A percentile compares a stretch with the other conserved stretches of the same genome.
Conservation (phyloP, 2,888 invertebrate genomes). For the Orthonychiurus folsomi region DNA sequence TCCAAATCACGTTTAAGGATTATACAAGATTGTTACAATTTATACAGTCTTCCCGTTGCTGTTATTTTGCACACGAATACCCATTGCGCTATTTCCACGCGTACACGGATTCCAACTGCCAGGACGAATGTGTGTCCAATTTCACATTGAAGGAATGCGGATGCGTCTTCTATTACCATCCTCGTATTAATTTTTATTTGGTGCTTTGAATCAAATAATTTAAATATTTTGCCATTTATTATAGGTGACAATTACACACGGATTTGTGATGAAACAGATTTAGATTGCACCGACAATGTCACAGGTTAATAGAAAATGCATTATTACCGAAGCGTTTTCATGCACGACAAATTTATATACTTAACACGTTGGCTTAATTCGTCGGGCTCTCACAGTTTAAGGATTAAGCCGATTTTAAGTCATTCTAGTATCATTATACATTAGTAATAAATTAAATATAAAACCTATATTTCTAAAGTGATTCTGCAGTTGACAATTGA, state of each 20-base stretch:
- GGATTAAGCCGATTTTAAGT: too few species aligned
- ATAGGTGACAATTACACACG: background rate
- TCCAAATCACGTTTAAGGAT: background rate
- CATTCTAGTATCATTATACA: too few species aligned
- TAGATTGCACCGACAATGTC: background rate
- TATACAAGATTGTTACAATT: background rate
- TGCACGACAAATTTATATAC: too few species aligned
- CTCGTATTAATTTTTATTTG: background rate
- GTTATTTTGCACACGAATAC: background rate
- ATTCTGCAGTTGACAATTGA: too few species aligned
- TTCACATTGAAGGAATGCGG: background rate
- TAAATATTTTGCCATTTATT: background rate
- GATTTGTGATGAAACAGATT: background rate
- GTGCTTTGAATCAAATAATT: background rate
- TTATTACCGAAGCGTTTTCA: too few species aligned
- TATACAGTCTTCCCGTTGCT: background rate
- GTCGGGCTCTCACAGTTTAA: too few species aligned
- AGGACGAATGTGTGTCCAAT: background rate
- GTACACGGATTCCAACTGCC: background rate
- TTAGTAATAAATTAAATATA: too few species aligned
- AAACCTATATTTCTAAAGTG: too few species aligned
- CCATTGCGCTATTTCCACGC: background rate
- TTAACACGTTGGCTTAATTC: too few species aligned
- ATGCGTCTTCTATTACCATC: background rate
- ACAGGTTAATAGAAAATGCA: background rate